Conservation (phyloP, 2,888 invertebrate genomes). For the Ashinkailepas kermadecensis region DNA sequence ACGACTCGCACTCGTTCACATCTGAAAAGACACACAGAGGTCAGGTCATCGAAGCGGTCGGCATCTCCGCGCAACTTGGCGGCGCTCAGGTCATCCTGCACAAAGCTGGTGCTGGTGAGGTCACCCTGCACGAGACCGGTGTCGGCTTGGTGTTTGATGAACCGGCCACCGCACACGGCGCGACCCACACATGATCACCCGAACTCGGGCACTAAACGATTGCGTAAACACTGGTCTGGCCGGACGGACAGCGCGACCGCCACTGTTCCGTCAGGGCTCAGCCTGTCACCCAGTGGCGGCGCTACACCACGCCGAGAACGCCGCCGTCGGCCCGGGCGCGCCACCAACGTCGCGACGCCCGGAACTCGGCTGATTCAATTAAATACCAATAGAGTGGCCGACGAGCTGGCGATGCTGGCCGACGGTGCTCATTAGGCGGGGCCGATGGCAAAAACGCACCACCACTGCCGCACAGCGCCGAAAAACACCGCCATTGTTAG, state of each 20-base stretch:
- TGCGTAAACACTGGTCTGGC: background rate
- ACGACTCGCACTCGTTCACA: constrained; percentile 67
- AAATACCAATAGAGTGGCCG: background rate
- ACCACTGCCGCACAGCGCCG: background rate
- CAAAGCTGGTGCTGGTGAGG: no score
- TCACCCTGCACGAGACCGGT: no score
- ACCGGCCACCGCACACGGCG: background rate
- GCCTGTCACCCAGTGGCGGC: no score
- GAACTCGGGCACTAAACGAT: background rate
- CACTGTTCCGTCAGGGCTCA: no score
- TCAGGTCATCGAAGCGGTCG: no score
- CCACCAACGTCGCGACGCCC: background rate
- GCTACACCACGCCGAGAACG: background rate
- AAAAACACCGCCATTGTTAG: background rate
- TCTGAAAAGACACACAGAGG: constrained; percentile 45
- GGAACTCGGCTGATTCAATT: constrained; percentile 9
- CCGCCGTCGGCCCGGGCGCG: background rate
- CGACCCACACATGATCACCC: background rate
- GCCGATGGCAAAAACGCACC: background rate
- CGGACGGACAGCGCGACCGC: no score
- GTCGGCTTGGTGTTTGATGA: no score
- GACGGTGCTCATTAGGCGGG: background rate
- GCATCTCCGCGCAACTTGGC: no score
- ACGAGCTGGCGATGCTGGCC: background rate
- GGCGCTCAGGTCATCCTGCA: no score